Base-by-base conservation (phyloP, 1,140 invertebrate genomes). In the Tetramorium alpestre region DNA sequence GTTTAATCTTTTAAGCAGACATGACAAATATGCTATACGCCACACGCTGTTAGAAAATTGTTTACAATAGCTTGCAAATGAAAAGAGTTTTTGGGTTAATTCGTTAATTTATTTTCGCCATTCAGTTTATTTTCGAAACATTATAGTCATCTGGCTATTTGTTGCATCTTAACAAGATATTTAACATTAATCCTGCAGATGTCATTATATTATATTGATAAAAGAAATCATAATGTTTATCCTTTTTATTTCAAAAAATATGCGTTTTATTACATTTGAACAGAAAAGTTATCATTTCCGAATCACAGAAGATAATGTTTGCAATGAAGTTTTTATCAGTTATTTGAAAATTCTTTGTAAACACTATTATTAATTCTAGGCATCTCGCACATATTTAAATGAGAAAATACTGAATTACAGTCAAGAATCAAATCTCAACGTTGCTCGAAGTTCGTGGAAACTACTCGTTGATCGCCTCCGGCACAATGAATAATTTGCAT, bases 401-500 rank as follows among this genome's bases (percentile, higher is more conserved):
- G 69, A 86, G 58, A 47, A 54, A 67, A 78, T 77, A 65, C 51
- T 49, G n/a, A 18, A 76, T 22, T 33, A 25, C 16, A 58, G 49
- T 47, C 54, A 88, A 85, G 89, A 90, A 88, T 87, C 77, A 72
- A 88, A 85, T 89, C 86, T 87, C 88, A 85, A 72, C 86, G 89
- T 75, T 85, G 81, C 88, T 81, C 86, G 80, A 90, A 81, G 80
- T 88, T 67, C n/a, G 88, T 85, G 89, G 75, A 88, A 90, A 90
- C 88, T 85, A 77, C 73, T 86, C 80, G 88, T 70, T 81, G 88
- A 90, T 90, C 67, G 89, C 89, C 80, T 77, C 69, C 56, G 80
- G 88, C 85, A 73, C 60, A 54, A 88, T 85, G 89, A 90, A 90
- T 90, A 90, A 90, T 90, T 90, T 90, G 62, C 86, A 85, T 87